Evolutionary conservation across 2,888 invertebrate species (phyloP).

Genomic region (Tanypteryx hageni): DNA sequence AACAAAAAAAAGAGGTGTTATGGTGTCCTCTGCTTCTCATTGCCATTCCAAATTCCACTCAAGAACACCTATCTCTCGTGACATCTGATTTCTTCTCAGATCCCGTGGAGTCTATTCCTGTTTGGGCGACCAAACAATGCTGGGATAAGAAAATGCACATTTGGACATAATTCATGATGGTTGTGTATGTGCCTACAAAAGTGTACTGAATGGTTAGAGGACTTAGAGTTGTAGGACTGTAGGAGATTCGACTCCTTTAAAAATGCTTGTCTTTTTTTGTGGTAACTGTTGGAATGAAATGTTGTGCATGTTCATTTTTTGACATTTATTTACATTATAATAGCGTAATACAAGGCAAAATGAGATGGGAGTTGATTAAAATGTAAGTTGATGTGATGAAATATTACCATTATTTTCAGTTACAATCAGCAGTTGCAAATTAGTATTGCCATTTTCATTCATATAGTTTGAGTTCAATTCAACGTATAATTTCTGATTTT

Average conservation of each 20-base stretch:
- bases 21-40: slow-evolving; percentile 57
- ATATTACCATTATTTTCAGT: background rate
- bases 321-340: background rate
- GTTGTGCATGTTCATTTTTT: slow-evolving; percentile 34
- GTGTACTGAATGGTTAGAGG: slow-evolving; percentile 62
- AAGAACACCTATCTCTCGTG: slow-evolving; percentile 63
- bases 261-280: slow-evolving; percentile 8
- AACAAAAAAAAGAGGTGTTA: slow-evolving; percentile 49
- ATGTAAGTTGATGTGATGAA: background rate
- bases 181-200: slow-evolving; percentile 63
- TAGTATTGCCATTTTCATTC: background rate
- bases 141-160: slow-evolving; percentile 64
- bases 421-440: background rate
- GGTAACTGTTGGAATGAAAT: slow-evolving; percentile 16
- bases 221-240: slow-evolving; percentile 58
- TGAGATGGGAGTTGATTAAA: slow-evolving; percentile 28
- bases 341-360: slow-evolving; percentile 15
- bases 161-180: slow-evolving; percentile 63
- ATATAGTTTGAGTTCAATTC: background rate
- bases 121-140: slow-evolving; percentile 64
- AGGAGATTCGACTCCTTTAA: slow-evolving; percentile 41
- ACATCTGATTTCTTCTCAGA: slow-evolving; percentile 64
- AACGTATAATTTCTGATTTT: background rate
- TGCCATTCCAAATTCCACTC: slow-evolving; percentile 58
- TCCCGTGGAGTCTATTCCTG: slow-evolving; percentile 64